Percentiles rank a stretch among this genome's conserved stretches.
phyloP scores from a whole-genome alignment of 2,888 invertebrate species.

The Stomorhina lunata region DNA sequence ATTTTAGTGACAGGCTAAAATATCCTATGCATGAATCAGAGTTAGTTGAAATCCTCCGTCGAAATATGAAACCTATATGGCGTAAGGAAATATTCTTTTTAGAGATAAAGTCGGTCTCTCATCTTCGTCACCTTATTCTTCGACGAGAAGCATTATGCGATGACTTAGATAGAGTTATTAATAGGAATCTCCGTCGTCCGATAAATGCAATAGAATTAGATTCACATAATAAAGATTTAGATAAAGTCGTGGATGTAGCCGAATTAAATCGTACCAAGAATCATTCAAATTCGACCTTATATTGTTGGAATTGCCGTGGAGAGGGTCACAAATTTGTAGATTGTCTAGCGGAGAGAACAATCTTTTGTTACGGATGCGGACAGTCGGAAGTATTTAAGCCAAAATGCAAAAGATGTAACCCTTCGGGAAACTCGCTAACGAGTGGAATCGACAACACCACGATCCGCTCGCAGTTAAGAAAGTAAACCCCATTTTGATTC shows the following conservation, averaged over 20 bases:
- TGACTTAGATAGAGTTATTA: not conserved
- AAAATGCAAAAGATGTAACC: conserved; percentile 25
- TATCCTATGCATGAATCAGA: too few species aligned
- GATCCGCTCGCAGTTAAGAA: too few species aligned
- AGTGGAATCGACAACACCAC: not conserved
- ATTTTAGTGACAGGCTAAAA: not conserved
- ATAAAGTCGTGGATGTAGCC: too few species aligned
- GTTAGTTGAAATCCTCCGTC: not conserved
- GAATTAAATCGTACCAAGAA: too few species aligned
- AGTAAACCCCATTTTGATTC: too few species aligned
- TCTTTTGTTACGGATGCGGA: conserved; percentile 50
- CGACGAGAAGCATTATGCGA: not conserved
- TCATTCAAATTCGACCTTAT: too few species aligned
- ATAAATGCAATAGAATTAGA: not conserved
- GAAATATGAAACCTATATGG: not conserved
- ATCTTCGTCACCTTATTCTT: not conserved
- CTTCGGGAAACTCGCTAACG: not conserved
- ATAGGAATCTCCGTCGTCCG: not conserved
- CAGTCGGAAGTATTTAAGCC: too few species aligned
- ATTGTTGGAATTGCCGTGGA: conserved; percentile 48
- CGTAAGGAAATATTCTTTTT: too few species aligned
- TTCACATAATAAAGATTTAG: too few species aligned
- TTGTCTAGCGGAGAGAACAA: conserved; percentile 27
- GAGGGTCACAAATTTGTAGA: conserved; percentile 34
- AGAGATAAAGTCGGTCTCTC: not conserved